Base-by-base conservation (phyloP, 1,140 invertebrate genomes). In the Pogonomyrmex californicus region DNA sequence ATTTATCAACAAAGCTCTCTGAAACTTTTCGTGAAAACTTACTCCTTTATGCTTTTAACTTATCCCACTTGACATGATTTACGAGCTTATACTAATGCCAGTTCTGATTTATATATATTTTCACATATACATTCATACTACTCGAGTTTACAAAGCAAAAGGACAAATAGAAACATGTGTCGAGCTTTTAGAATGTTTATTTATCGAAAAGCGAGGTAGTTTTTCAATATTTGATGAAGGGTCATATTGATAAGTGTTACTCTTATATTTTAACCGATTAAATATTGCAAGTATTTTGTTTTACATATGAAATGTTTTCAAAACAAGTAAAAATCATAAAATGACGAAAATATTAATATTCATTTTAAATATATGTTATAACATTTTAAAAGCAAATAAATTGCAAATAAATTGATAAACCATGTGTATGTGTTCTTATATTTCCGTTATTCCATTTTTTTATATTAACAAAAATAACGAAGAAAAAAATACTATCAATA, bases 131-230 rank as follows among this genome's bases (percentile, higher is more conserved):
- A 47, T 56, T 73, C 38, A 49, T 51, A 30, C 30, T 56, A 51
- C 66, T 83, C 33, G 41, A 49, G 33, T 73, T 68, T 83, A 73
- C 68, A 83, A 62, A 83, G 54, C 17, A 73, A 83, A 73, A 83
- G 30, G 9, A 83, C 54, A 83, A 83, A 73, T 60, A 60, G 30
- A 38, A 83, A 75, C 78, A 71, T 58, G 47, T 38, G 68, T 60
- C 79, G 38, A 73, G 79, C 68, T 83, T 73, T 62, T 60, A 83
- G 68, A 41, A 4, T 83, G 41, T 83, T 83, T 83, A 83, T 75
- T 83, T 83, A 82, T 75, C 54, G 41, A 83, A 75, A 60, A 47
- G 41, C 30, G 79, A 83, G 54, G 10, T 9, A 60, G 79, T 60
- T 75, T 83, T 83, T 60, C 65, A 73, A 83, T 83, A 41, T 83